Base-by-base conservation (phyloP, 2,888 invertebrate species). In the Dolichopus griseipennis region DNA sequence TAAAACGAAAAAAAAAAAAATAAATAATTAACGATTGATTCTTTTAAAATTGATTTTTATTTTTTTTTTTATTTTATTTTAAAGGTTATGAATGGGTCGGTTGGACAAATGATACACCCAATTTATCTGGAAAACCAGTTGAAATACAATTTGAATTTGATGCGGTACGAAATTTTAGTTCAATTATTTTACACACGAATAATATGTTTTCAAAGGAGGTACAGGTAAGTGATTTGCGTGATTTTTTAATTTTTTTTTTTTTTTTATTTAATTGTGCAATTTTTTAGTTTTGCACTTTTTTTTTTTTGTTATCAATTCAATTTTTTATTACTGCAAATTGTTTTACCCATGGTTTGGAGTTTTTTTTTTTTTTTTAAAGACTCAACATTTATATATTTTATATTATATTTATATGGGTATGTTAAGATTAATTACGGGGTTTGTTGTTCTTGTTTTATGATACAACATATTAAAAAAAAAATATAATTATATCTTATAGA, bases 71-170 rank as follows among this genome's bases (percentile, higher is more conserved):
- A 71, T 12, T 52, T 64, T n/a, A 63, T 66, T 69, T 78, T 81
- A 22, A 76, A 87, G 90, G 90, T 70, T 90, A 90, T 78, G 91
- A 91, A 79, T 93, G 92, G 92, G 86, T 93, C 66, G 92, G 92
- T 67, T 93, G 92, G 92, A 84, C 87, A 75, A 89, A 88, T 75
- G 88, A 89, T 76, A 86, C 87, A 21, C 83, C 85, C 43, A 86
- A 84, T 62, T 83, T 85, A 80, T 77, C 84, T 67, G 86, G 86
- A 67, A 84, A 84, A 72, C 88, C 88, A 20, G 84, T 93, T 43
- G 90, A 90, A 79, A 86, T 93, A 70, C 83, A 87, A 64, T 92
- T 92, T 80, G 90, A 90, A 79, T 93, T 93, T 81, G 91, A 91
- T 79, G 84, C 84, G 72, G 86, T 88, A 66, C 83, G 91, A 70